These are phyloP conservation scores for Eurytoma californica DNA, from an alignment of 2,888 invertebrate species.

Conservation along the genomic window DNA sequence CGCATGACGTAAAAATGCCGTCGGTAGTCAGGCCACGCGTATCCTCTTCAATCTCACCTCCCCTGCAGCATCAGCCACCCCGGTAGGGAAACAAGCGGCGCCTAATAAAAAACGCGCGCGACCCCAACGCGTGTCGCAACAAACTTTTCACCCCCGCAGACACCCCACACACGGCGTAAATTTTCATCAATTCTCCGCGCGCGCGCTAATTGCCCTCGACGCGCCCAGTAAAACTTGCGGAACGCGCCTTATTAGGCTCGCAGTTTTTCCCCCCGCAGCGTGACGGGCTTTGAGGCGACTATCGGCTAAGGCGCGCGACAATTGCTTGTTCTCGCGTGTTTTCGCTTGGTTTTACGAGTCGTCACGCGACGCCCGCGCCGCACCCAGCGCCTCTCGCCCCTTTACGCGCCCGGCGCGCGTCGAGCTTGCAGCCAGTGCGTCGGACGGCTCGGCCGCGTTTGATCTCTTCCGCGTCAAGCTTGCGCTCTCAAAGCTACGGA, in stretches of 20 bases:
- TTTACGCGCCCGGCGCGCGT: too few relatives aligned
- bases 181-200: slow-evolving; percentile 39
- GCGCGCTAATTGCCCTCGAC: slow-evolving; percentile 64
- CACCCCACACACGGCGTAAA: slow-evolving; percentile 28
- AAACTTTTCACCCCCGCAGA: neutral
- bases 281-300: slow-evolving; percentile 9
- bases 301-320: neutral
- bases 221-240: slow-evolving; percentile 33
- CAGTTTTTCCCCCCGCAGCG: neutral
- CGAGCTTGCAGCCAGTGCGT: too few relatives aligned
- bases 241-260: neutral
- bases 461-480: too few relatives aligned
- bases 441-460: too few relatives aligned
- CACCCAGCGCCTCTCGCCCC: too few relatives aligned
- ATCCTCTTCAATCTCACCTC: neutral
- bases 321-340: neutral
- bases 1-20: too few relatives aligned
- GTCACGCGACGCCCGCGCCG: neutral
- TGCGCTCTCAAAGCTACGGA: too few relatives aligned
- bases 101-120: slow-evolving; percentile 22
- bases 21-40: neutral
- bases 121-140: neutral
- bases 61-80: too few relatives aligned
- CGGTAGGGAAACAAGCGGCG: neutral
- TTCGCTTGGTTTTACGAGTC: neutral